Conservation (phyloP, 2,113 vertebrate species). For the Petromus typicus region DNA sequence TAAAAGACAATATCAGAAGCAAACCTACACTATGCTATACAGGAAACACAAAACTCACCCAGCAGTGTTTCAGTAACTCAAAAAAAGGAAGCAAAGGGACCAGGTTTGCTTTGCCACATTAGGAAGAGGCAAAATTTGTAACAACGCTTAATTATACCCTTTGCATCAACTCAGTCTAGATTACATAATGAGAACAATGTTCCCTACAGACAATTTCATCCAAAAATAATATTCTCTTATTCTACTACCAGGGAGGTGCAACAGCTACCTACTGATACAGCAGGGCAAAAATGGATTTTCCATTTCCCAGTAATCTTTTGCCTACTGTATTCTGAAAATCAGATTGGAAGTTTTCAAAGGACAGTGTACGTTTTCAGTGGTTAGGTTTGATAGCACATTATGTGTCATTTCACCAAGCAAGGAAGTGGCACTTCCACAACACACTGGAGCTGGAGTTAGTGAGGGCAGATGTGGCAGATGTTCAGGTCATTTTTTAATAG, state of each 20-base stretch:
- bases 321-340: neutral
- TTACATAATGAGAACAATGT: constrained; percentile 32
- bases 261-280: neutral
- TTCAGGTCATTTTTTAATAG: constrained; percentile 23
- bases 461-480: neutral
- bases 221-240: constrained; percentile 55
- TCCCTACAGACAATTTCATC: constrained; percentile 44
- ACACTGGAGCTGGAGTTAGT: constrained; percentile 29
- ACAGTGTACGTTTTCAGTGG: neutral
- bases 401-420: neutral
- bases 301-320: neutral
- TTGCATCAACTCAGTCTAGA: neutral
- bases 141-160: constrained; percentile 46
- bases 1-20: neutral
- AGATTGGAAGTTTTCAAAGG: constrained; percentile 23
- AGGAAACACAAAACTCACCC: neutral
- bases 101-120: neutral
- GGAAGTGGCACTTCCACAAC: neutral
- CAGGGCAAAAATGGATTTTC: neutral
- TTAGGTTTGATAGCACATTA: constrained; percentile 1
- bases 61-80: neutral
- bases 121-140: constrained; percentile 4
- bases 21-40: neutral
- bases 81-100: constrained; percentile 30
- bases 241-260: neutral